phyloP scores from a whole-genome alignment of 53 echinoderm and acorn worm species.

The Temnopleurus reevesii region DNA sequence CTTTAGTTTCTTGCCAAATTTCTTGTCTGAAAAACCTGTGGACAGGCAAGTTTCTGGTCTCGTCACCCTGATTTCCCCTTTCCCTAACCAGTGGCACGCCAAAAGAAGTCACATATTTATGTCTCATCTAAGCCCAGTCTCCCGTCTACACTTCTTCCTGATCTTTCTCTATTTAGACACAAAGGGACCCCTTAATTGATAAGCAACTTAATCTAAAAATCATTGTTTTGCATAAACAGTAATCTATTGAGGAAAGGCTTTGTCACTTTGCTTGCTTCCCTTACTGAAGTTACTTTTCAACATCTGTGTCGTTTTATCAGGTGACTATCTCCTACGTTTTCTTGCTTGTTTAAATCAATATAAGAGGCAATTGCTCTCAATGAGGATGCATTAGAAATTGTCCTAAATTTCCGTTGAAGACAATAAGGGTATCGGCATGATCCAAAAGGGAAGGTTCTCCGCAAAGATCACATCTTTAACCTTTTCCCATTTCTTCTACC shows the following conservation, averaged over 20 bases:
- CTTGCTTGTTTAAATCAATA: not conserved
- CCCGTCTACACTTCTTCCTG: not conserved
- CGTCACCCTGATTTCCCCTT: conserved; percentile 38
- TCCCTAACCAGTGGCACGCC: not conserved
- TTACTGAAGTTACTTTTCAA: not conserved
- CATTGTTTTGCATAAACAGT: not conserved
- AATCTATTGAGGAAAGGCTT: conserved; percentile 7
- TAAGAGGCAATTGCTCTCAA: not conserved
- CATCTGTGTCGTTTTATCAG: not conserved
- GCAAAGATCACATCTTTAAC: not conserved
- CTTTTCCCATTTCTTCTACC: not conserved
- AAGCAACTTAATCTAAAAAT: not conserved
- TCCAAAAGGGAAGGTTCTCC: not conserved
- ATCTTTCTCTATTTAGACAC: not conserved
- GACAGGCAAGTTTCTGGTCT: conserved; percentile 8
- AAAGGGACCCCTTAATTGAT: conserved; percentile 27
- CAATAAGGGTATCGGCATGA: not conserved
- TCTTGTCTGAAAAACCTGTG: conserved; percentile 16
- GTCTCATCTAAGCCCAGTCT: not conserved
- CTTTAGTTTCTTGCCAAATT: not conserved
- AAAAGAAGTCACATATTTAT: not conserved
- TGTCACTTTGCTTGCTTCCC: conserved; percentile 10
- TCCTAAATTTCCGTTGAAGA: not conserved
- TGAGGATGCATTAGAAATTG: not conserved
- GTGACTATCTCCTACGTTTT: not conserved